Percentiles rank a stretch among this genome's conserved stretches.
Evolutionary conservation across 2,113 vertebrate genomes (phyloP).

Genomic region (Rhodinocichla rosea): DNA sequence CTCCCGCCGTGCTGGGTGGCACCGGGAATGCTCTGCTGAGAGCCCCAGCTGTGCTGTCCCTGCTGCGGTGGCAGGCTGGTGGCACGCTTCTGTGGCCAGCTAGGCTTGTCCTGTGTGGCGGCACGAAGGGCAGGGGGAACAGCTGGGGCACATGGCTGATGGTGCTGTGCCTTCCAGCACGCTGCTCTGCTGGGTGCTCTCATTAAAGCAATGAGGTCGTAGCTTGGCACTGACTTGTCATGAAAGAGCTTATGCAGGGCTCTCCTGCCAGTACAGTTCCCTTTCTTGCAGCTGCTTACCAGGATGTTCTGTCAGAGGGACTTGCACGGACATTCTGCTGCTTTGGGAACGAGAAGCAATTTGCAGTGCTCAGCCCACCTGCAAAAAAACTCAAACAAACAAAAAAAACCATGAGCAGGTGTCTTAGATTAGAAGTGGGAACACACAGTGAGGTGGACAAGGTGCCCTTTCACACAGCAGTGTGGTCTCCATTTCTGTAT

Average conservation of each 20-base stretch:
- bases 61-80: background rate
- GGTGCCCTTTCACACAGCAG: background rate
- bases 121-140: background rate
- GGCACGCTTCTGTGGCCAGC: background rate
- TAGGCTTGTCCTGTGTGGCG: background rate
- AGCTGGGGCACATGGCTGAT: background rate
- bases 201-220: background rate
- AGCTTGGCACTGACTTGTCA: background rate
- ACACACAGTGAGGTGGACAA: background rate
- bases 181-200: background rate
- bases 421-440: background rate
- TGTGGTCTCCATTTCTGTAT: background rate
- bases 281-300: background rate
- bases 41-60: background rate
- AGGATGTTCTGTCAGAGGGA: background rate
- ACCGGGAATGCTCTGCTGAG: background rate
- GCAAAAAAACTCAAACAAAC: background rate
- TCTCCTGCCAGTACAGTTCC: background rate
- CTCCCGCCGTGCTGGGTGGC: accelerated
- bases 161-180: background rate
- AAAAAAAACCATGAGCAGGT: background rate
- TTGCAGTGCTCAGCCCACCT: background rate
- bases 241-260: background rate
- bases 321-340: background rate
- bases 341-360: background rate